Evolutionary conservation across 1,140 invertebrate species (phyloP).

Genomic region (Chironomus striatipennis): DNA sequence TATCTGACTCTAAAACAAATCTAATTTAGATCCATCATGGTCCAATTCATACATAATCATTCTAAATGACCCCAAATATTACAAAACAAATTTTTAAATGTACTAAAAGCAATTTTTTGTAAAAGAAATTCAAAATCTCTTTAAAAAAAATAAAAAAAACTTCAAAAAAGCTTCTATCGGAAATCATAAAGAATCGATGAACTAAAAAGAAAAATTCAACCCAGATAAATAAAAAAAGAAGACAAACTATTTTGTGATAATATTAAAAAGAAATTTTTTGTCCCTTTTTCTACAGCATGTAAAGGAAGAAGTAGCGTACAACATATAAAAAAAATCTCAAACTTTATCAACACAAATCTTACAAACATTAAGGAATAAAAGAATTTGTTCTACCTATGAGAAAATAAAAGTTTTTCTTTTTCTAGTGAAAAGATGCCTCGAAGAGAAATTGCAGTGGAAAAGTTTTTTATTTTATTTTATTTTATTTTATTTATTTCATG

Average conservation of each 20-base stretch:
- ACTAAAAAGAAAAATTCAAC: neutral
- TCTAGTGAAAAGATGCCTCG: neutral
- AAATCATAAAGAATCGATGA: neutral
- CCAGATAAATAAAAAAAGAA: no score
- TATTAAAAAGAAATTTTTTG: conserved; percentile 4
- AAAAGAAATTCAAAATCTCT: no score
- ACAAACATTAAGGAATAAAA: neutral
- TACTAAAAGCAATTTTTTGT: no score
- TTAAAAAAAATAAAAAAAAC: no score
- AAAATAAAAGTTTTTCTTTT: neutral
- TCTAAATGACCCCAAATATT: no score
- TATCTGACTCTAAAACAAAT: no score
- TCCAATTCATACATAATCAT: no score
- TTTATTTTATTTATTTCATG: neutral
- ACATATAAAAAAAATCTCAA: neutral
- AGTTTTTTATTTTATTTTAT: neutral
- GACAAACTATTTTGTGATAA: neutral
- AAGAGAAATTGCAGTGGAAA: neutral
- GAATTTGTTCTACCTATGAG: no score
- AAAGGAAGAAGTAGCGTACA: neutral
- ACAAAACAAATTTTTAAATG: no score
- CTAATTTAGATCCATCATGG: no score
- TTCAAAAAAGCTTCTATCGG: no score
- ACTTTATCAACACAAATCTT: conserved; percentile 9
- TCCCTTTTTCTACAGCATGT: neutral